A percentile compares a stretch with the other conserved stretches of the same genome.
Evolutionary conservation across 2,888 invertebrate genomes (phyloP).

Genomic region (Stenotaenia linearis): DNA sequence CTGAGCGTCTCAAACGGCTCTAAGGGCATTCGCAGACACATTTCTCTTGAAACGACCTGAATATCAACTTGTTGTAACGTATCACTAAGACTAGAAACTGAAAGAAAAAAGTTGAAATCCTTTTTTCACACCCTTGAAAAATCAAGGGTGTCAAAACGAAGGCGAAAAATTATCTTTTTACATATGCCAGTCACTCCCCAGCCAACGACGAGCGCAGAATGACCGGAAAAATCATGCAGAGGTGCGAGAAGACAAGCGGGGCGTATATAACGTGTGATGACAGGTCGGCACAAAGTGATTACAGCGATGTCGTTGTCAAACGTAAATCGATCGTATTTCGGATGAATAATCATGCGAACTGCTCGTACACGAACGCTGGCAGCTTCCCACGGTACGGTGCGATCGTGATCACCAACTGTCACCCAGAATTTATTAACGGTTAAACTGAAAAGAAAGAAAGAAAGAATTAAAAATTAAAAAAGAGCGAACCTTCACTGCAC

Average conservation of each 20-base stretch:
- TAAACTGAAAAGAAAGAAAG: background rate
- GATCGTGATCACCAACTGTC: constrained; percentile 31
- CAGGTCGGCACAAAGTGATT: background rate
- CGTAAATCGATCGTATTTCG: background rate
- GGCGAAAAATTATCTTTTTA: background rate
- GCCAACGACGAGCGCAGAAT: background rate
- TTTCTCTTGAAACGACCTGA: constrained; percentile 8
- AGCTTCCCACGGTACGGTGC: background rate
- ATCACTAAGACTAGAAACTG: constrained; percentile 18
- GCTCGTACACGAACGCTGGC: background rate
- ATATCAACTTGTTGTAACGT: constrained; percentile 27
- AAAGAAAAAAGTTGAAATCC: background rate
- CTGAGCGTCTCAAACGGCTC: constrained; percentile 19
- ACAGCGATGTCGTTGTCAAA: constrained; percentile 28
- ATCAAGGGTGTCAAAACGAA: no score
- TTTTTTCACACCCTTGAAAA: background rate
- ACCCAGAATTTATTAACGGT: background rate
- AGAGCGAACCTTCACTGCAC: background rate
- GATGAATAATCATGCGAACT: background rate
- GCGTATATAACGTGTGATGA: background rate
- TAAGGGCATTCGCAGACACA: constrained; percentile 16
- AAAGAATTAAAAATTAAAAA: background rate
- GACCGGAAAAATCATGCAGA: background rate
- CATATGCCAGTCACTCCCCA: constrained; percentile 18
- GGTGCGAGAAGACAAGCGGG: constrained; percentile 13